Percentiles rank a stretch among this genome's conserved stretches.
Conservation (phyloP, 2,888 invertebrate species). For the Polyommatus icarus region DNA sequence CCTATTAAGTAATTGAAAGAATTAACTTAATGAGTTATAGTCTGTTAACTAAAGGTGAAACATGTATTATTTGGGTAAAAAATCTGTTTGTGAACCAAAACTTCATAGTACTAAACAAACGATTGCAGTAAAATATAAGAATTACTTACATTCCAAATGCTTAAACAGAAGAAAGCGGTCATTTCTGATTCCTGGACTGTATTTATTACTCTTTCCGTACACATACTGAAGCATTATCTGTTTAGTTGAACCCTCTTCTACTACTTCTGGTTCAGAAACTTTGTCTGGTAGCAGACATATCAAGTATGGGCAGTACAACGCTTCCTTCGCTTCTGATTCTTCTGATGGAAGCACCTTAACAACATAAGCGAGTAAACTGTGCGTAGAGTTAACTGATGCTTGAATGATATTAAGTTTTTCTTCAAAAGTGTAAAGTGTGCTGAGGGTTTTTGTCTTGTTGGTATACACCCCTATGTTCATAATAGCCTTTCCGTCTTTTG, state of each 20-base stretch:
- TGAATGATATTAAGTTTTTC: slow-evolving; percentile 86
- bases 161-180: slow-evolving; percentile 87
- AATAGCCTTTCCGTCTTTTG: slow-evolving; percentile 54
- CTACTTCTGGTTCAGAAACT: slow-evolving; percentile 55
- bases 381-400: slow-evolving; percentile 87
- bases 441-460: slow-evolving; percentile 80
- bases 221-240: slow-evolving; percentile 91
- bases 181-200: slow-evolving; percentile 73
- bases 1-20: neutral
- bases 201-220: slow-evolving; percentile 81
- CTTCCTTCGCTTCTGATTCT: slow-evolving; percentile 53
- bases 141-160: slow-evolving; percentile 87
- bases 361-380: slow-evolving; percentile 85
- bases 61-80: neutral
- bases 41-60: neutral
- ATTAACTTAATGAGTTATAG: neutral
- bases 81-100: neutral
- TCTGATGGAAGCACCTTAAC: slow-evolving; percentile 76
- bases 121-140: neutral
- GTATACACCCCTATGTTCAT: slow-evolving; percentile 82
- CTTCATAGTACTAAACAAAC: neutral
- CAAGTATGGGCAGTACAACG: slow-evolving; percentile 83
- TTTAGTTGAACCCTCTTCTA: slow-evolving; percentile 81
- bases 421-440: slow-evolving; percentile 82
- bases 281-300: slow-evolving; percentile 78